Evolutionary conservation across 2,797 vertebrate species (phyloP).

Genomic region (Anisognathus igniventris): DNA sequence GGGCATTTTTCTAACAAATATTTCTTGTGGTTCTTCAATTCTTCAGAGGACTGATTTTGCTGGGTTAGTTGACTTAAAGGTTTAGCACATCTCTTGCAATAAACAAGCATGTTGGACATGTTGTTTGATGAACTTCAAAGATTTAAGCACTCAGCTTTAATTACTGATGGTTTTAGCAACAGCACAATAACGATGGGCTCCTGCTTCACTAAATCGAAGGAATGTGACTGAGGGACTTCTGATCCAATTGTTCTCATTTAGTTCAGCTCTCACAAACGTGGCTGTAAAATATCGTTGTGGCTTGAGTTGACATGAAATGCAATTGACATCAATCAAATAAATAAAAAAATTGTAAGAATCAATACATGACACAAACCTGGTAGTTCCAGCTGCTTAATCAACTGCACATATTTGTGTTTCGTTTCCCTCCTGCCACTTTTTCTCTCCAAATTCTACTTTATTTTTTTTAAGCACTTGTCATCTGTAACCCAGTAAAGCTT

Average conservation of each 20-base stretch:
- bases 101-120: slow-evolving; percentile 80
- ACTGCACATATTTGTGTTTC: slow-evolving; percentile 41
- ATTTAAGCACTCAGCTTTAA: slow-evolving; percentile 86
- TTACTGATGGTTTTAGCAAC: slow-evolving; percentile 67
- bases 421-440: slow-evolving; percentile 6
- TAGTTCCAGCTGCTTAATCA: slow-evolving; percentile 53
- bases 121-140: slow-evolving; percentile 78
- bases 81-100: slow-evolving; percentile 42
- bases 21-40: neutral
- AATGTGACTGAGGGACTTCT: slow-evolving; percentile 75
- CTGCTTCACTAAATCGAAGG: slow-evolving; percentile 71
- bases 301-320: slow-evolving; percentile 61
- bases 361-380: slow-evolving; percentile 53
- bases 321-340: slow-evolving; percentile 64
- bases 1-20: neutral
- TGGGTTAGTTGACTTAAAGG: neutral
- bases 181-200: slow-evolving; percentile 58
- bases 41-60: neutral
- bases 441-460: neutral
- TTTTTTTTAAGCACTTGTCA: neutral
- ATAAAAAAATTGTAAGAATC: slow-evolving; percentile 52
- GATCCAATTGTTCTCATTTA: slow-evolving; percentile 82
- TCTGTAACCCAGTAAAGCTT: slow-evolving; percentile 26
- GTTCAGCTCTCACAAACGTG: slow-evolving; percentile 54
- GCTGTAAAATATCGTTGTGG: slow-evolving; percentile 69